Conservation (phyloP, 2,113 vertebrate species). For the Trogon melanurus region DNA sequence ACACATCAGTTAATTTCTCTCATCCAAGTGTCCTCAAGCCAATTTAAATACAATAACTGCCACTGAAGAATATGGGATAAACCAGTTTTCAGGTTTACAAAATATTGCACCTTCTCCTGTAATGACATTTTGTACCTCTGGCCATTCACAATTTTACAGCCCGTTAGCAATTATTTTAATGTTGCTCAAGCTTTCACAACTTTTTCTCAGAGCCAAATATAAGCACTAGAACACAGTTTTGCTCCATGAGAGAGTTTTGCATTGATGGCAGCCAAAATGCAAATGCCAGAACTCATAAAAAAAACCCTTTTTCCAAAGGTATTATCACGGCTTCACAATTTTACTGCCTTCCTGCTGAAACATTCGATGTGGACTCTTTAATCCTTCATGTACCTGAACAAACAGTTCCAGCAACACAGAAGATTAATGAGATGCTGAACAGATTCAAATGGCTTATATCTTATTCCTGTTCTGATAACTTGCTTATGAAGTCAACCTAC, state of each 20-base stretch:
- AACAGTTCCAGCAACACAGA: neutral
- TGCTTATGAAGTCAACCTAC: neutral
- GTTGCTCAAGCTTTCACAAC: neutral
- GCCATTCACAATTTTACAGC: neutral
- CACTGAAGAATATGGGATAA: neutral
- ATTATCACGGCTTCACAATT: neutral
- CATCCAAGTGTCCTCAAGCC: neutral
- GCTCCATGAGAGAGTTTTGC: neutral
- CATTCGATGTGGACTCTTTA: neutral
- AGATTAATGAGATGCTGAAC: conserved; percentile 1
- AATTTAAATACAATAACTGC: neutral
- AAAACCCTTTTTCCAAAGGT: neutral
- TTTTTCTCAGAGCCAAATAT: neutral
- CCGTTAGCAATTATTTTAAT: neutral
- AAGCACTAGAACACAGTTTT: neutral
- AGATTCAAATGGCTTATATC: neutral
- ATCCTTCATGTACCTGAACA: neutral
- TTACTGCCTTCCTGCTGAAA: neutral
- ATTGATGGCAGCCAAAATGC: neutral
- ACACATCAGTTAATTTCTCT: neutral
- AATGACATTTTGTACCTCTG: neutral
- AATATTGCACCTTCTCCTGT: neutral
- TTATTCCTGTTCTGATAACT: neutral
- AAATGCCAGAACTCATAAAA: neutral
- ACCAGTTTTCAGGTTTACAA: neutral